Base-by-base conservation (phyloP, 2,797 vertebrate genomes). In the Halcyon badia region DNA sequence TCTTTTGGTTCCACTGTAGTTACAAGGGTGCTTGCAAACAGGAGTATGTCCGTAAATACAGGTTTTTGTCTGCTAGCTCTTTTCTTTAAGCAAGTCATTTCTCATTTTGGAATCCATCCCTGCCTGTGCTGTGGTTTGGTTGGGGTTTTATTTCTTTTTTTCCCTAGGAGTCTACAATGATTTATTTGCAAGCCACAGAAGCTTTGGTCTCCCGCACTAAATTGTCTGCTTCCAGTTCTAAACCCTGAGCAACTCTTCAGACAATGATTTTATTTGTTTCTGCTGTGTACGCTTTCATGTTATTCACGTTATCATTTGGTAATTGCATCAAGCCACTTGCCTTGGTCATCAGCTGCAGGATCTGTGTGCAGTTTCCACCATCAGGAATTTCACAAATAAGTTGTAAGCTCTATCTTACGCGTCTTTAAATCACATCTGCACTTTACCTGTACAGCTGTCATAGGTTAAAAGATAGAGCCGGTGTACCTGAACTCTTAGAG, bases 201-300 rank as follows among this genome's bases (percentile, higher is more conserved):
- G 28, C 76, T 91, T 87, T 66, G 30, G 48, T 90, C 48, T 91
- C 14, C 30, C 0, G 0, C 54, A 64, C 25, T 75, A 73, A 91
- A 90, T 65, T 82, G 25, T 81, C 54, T 94, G 48, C 26, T 92
- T 94, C 72, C 62, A 65, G 49, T 88, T 92, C 61, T 91, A 78
- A 78, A 37, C 69, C 19, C 15, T 88, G 42, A 78, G 69, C 77
- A 73, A 41, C 31, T 85, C 71, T 69, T 92, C 60, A 89, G 54
- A 87, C 71, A 94, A 56, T 77, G 17, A 87, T 83, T 92, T 95
- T 44, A 58, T 93, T 96, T 95, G 61, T 88, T 83, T 91, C 80
- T 70, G 15, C 26, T 78, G 11, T 42, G 10, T 75, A 3, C 30
- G 39, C 17, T 3, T 90, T 90, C 39, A 19, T 68, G 33, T 87